phyloP scores from a whole-genome alignment of 2,888 invertebrate genomes.

The Odontomyia ornata region DNA sequence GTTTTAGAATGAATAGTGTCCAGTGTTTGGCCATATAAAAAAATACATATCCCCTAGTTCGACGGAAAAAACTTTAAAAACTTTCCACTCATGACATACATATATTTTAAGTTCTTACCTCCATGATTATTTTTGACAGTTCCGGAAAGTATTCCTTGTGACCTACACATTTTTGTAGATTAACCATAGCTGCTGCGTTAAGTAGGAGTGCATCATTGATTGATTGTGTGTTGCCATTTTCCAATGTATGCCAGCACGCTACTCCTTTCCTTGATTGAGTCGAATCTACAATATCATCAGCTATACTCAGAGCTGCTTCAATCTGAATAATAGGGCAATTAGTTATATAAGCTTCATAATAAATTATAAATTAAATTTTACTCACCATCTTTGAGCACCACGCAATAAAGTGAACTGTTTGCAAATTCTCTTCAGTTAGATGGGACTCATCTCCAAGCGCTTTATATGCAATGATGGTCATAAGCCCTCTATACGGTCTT shows the following conservation, averaged over 20 bases:
- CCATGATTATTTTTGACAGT: not conserved
- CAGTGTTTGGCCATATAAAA: not conserved
- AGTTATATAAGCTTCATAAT: not conserved
- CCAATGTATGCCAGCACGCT: conserved; percentile 83
- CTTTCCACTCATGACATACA: no score
- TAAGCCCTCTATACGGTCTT: no score
- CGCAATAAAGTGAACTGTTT: not conserved
- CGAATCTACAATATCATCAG: conserved; percentile 86
- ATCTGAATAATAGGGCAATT: no score
- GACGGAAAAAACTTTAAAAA: no score
- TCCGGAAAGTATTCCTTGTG: not conserved
- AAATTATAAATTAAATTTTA: not conserved
- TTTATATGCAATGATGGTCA: conserved; percentile 64
- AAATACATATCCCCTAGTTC: no score
- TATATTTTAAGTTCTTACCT: no score
- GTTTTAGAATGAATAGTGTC: not conserved
- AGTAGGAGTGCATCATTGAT: conserved; percentile 83
- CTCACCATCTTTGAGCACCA: not conserved
- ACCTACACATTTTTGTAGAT: conserved; percentile 69
- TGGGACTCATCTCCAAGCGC: not conserved
- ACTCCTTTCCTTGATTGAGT: conserved; percentile 80
- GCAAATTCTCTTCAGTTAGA: not conserved
- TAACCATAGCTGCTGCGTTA: conserved; percentile 76
- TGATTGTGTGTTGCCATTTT: conserved; percentile 73
- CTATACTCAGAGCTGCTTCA: not conserved